Conservation (phyloP, 2,113 vertebrate species). For the Epinephelus cyanopodus region DNA sequence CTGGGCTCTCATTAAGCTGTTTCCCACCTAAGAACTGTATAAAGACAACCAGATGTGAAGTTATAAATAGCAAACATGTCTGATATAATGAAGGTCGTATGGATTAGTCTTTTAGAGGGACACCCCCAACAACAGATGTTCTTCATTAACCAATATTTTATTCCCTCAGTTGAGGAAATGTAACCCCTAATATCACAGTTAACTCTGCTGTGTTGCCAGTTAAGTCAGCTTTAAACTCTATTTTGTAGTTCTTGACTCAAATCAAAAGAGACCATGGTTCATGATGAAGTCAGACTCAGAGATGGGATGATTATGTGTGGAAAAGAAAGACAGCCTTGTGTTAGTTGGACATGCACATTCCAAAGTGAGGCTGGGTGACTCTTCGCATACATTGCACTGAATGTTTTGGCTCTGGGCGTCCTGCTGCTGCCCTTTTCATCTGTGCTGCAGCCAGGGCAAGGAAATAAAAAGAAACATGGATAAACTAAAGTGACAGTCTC, state of each 20-base stretch:
- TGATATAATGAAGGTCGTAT: background rate
- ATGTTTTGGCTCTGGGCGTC: conserved; percentile 51
- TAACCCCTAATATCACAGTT: background rate
- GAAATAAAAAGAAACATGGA: conserved; percentile 43
- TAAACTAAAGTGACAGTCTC: conserved; percentile 51
- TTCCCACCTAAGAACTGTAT: background rate
- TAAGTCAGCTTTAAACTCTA: background rate
- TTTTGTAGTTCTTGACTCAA: conserved; percentile 1
- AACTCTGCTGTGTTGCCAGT: conserved; percentile 13
- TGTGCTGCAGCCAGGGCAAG: conserved; percentile 27
- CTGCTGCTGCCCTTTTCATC: conserved; percentile 37
- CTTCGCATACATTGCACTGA: background rate
- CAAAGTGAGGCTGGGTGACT: conserved; percentile 8
- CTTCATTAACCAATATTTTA: background rate
- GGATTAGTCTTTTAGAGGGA: background rate
- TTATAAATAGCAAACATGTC: background rate
- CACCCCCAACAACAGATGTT: background rate
- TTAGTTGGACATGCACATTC: conserved; percentile 11
- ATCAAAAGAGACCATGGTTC: conserved; percentile 11
- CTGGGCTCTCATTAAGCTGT: background rate
- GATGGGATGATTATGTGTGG: conserved; percentile 12
- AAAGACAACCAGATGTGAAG: background rate
- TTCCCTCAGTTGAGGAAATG: background rate
- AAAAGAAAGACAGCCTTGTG: conserved; percentile 8
- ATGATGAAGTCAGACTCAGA: conserved; percentile 28